These are phyloP conservation scores for Amblyopsis rosae DNA, from an alignment of 2,113 vertebrate species.

Conservation along the genomic window DNA sequence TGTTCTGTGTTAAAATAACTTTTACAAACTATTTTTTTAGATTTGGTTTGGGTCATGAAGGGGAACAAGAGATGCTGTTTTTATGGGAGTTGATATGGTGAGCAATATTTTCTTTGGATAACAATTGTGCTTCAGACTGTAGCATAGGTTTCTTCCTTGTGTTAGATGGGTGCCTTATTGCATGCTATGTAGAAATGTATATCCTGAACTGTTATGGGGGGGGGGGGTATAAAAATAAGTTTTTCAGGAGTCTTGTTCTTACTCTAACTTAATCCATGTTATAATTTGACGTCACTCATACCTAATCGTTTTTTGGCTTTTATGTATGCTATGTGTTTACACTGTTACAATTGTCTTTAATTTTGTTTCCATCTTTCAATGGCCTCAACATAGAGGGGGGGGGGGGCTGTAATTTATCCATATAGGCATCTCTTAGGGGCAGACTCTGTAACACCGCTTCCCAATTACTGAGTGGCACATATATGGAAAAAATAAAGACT, in stretches of 20 bases:
- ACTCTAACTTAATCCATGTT: conserved; percentile 74
- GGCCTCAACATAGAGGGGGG: conserved; percentile 72
- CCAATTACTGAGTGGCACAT: conserved; percentile 75
- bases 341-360: conserved; percentile 77
- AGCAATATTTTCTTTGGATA: conserved; percentile 71
- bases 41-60: conserved; percentile 78
- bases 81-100: conserved; percentile 76
- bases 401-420: conserved; percentile 72
- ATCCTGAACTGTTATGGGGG: conserved; percentile 73
- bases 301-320: conserved; percentile 66
- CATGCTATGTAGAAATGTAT: conserved; percentile 82
- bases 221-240: conserved; percentile 52
- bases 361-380: conserved; percentile 63
- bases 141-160: conserved; percentile 83
- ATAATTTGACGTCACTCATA: conserved; percentile 74
- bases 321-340: conserved; percentile 79
- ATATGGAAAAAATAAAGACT: conserved; percentile 83
- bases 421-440: conserved; percentile 71
- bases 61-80: conserved; percentile 75
- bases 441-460: conserved; percentile 73
- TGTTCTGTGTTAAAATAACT: conserved; percentile 77
- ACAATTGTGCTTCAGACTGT: conserved; percentile 77
- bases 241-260: conserved; percentile 72
- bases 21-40: conserved; percentile 84
- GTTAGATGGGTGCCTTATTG: conserved; percentile 86